Base-by-base conservation (phyloP, 2,797 vertebrate genomes). In the Hirundo rustica region DNA sequence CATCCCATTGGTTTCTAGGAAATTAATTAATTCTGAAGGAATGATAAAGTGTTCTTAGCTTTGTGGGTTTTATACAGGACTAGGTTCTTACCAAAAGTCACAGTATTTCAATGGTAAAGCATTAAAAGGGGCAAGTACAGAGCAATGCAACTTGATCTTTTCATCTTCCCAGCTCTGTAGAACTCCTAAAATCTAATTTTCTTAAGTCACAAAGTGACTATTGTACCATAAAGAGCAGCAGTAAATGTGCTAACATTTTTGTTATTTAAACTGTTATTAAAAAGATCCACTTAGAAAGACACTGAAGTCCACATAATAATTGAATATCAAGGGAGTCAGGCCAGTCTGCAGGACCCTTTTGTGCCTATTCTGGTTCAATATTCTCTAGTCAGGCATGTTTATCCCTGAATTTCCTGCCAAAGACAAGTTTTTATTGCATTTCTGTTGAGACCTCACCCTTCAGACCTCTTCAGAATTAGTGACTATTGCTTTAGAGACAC, bases 21-120 rank as follows among this genome's bases (percentile, higher is more conserved):
- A 94, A 95, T 95, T 92, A 96, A 96, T 96, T 94, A 93, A 96
- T 95, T 91, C 91, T 89, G 80, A 94, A 96, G 92, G 85, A 92
- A 84, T 84, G 72, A 92, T 89, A 66, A 90, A 89, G 60, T 74
- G 64, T 94, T 97, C 70, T 89, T 93, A 85, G 61, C 66, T 83
- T 73, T 91, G 82, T 89, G 68, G 25, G 5, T 92, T 96, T 92
- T 80, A 62, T 47, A 61, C 67, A 79, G 75, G 71, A 79, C 67
- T 64, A 70, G 48, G 29, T 85, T 60, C 25, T 91, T 79, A 85
- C 51, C 20, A 62, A 93, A 89, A 94, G 76, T 60, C 64, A 53
- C 2, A 7, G 34, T 89, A 71, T 91, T 95, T 96, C 73, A 93
- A 66, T 55, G 62, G 60, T 32, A 75, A 81, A 88, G 26, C 38